Percentiles rank a stretch among this genome's conserved stretches.
Evolutionary conservation across 1,140 invertebrate genomes (phyloP).

Genomic region (Pissodes strobi): DNA sequence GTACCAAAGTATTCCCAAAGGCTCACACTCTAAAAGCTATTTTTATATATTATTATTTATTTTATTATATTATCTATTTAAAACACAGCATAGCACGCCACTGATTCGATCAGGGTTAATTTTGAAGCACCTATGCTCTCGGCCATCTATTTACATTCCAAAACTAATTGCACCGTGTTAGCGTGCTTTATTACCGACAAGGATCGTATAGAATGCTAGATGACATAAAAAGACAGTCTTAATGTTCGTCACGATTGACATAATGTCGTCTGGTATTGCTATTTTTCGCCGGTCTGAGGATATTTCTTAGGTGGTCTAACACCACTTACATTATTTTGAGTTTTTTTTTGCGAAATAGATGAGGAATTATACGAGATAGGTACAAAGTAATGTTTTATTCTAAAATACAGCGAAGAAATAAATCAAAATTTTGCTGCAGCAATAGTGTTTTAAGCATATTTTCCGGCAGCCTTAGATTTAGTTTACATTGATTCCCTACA

Average conservation of each 20-base stretch:
- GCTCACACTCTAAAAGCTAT: no score
- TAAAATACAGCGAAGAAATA: no score
- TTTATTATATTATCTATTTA: background rate
- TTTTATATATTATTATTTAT: no score
- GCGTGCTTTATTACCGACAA: slow-evolving; percentile 24
- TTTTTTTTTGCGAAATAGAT: no score
- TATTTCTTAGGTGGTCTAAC: slow-evolving; percentile 12
- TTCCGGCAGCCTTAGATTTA: no score
- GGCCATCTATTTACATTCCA: slow-evolving; percentile 30
- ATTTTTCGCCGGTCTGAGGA: background rate
- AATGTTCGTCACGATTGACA: slow-evolving; percentile 29
- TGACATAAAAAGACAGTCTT: slow-evolving; percentile 23
- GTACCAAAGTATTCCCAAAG: no score
- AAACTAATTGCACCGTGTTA: slow-evolving; percentile 30
- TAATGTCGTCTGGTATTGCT: slow-evolving; percentile 8
- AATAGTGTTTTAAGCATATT: no score
- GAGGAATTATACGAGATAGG: no score
- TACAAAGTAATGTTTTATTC: no score
- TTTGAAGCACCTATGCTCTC: slow-evolving; percentile 9
- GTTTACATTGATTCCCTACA: no score
- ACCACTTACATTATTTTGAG: no score
- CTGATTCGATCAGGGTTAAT: slow-evolving; percentile 1
- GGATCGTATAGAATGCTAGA: slow-evolving; percentile 16
- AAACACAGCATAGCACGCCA: background rate
- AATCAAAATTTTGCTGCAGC: no score